Conservation (phyloP, 2,113 vertebrate genomes). For the human (Homo sapiens) region DNA sequence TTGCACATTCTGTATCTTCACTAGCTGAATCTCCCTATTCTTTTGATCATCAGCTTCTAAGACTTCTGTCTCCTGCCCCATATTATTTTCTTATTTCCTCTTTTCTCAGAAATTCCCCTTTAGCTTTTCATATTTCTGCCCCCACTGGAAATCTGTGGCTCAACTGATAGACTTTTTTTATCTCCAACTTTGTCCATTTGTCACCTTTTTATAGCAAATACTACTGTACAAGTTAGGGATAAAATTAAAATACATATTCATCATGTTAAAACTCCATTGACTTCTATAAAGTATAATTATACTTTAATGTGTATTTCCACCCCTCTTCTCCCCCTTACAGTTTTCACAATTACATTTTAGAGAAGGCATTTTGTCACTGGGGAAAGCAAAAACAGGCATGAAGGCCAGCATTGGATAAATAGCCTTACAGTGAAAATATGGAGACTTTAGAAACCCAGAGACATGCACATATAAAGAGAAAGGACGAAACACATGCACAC, state of each 20-base stretch:
- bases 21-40: background rate
- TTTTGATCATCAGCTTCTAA: constrained; percentile 4
- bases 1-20: constrained; percentile 1
- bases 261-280: background rate
- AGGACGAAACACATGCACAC: background rate
- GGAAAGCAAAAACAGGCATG: background rate
- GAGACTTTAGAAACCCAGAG: background rate
- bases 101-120: constrained; percentile 46
- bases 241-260: constrained; percentile 5
- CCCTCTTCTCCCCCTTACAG: background rate
- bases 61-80: background rate
- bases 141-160: background rate
- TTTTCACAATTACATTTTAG: constrained; percentile 23
- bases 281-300: background rate
- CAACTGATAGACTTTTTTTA: background rate
- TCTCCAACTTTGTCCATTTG: background rate
- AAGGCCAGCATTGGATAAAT: background rate
- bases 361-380: background rate
- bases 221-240: background rate
- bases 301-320: background rate
- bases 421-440: background rate
- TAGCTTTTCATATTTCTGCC: constrained; percentile 27
- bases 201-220: constrained; percentile 28
- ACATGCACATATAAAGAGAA: background rate
- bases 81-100: constrained; percentile 51